A percentile compares a stretch with the other conserved stretches of the same genome.
Conservation (phyloP, 2,797 vertebrate genomes). For the Austrolebias charrua region DNA sequence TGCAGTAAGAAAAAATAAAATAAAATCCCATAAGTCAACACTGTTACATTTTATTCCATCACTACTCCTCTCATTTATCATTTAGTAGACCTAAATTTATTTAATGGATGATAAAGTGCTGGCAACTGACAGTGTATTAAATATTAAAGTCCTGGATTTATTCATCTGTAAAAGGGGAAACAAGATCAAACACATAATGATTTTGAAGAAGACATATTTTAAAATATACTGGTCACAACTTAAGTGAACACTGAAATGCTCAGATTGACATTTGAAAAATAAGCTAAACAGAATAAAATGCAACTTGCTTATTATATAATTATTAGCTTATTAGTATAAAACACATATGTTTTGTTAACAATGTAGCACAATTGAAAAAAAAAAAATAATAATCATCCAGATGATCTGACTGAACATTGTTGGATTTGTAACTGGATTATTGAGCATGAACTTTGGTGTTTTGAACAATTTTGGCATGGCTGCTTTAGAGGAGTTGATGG, state of each 20-base stretch:
- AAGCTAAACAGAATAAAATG: background rate
- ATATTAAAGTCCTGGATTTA: conserved; percentile 27
- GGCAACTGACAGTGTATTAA: conserved; percentile 22
- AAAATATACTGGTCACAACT: background rate
- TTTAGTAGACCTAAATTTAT: conserved; percentile 32
- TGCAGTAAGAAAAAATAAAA: background rate
- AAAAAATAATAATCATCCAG: too few relatives aligned
- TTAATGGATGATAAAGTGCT: conserved; percentile 30
- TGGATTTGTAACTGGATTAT: too few relatives aligned
- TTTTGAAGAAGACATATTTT: background rate
- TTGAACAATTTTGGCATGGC: too few relatives aligned
- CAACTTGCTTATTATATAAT: too few relatives aligned
- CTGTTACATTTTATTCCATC: conserved; percentile 18
- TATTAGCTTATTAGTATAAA: too few relatives aligned
- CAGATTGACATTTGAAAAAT: background rate
- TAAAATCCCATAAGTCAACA: conserved; percentile 8
- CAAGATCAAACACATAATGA: conserved; percentile 6
- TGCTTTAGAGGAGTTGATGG: too few relatives aligned
- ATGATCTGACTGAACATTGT: too few relatives aligned
- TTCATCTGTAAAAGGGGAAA: conserved; percentile 11
- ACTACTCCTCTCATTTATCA: conserved; percentile 24
- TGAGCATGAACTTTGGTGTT: too few relatives aligned
- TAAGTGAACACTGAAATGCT: background rate
- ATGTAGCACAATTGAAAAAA: too few relatives aligned
- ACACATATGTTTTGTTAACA: too few relatives aligned